Evolutionary conservation across 2,888 invertebrate genomes (phyloP), one percentile per base, ranked within the genome.

Genomic region (Lasioglossum lativentre): DNA sequence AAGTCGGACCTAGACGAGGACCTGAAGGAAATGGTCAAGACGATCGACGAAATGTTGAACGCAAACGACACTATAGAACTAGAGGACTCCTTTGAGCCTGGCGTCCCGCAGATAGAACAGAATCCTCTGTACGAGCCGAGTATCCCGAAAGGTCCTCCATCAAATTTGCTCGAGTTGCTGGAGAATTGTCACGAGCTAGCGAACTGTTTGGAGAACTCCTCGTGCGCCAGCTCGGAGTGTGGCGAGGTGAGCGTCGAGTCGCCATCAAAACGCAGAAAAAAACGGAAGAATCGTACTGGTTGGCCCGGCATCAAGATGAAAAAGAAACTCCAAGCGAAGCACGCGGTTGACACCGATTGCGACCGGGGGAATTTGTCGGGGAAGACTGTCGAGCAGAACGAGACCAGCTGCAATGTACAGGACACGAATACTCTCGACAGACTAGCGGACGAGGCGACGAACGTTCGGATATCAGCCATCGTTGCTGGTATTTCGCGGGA

Each of bases 241-340:
- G 95, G 95, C 12, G 95, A 95, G 27, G 72, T 83, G 0, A 89
- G 85, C 4, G 52, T 76, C n/a, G 95, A 95, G 74, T 93, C 91
- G 1, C 95, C 95, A 0, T 78, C 93, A 19, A 96, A 96, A 72
- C 95, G 96, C 77, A 96, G 96, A 87, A 97, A 97, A 93, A 96
- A 97, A 94, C 97, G 97, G 95, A 97, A 97, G 94, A 98, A 98
- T 94, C 96, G 97, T 85, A 98, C 98, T 0, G 98, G 98, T 14
- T 98, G 98, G 98, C 98, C 98, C 0, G 94, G 95, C 2, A 95
- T 82, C 66, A 91, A 92, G 42, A 79, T 90, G 84, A 88, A 85
- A 38, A 89, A 83, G 38, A 91, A 86, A 63, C 73, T 91, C 19
- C 89, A 87, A 5, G 84, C 30, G 14, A 91, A 91, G 19, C 70